Evolutionary conservation across 1,140 invertebrate species (phyloP).

Genomic region (Brachionus asplanchnoidis): DNA sequence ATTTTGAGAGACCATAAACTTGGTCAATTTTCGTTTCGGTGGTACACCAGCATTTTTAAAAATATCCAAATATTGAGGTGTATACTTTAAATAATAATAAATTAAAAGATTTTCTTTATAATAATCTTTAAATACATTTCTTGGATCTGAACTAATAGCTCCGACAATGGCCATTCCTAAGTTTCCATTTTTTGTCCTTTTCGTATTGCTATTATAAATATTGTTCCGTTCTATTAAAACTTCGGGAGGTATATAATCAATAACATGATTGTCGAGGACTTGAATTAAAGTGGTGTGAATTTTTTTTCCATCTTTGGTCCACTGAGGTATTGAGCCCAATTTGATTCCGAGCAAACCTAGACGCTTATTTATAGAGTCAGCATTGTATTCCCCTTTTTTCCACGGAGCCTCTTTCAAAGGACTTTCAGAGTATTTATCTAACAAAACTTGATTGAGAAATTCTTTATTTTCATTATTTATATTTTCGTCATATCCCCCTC

Average conservation of each 20-base stretch:
- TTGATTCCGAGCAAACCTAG: conserved; percentile 83
- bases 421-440: conserved; percentile 62
- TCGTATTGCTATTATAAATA: conserved; percentile 53
- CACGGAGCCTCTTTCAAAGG: conserved; percentile 62
- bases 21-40: conserved; percentile 74
- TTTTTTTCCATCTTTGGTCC: conserved; percentile 77
- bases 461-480: conserved; percentile 73
- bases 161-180: conserved; percentile 76
- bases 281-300: conserved; percentile 76
- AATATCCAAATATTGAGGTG: conserved; percentile 78
- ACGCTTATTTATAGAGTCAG: conserved; percentile 58
- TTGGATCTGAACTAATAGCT: conserved; percentile 79
- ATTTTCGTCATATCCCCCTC: conserved; percentile 60
- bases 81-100: conserved; percentile 61
- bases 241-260: conserved; percentile 81
- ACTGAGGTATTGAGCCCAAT: conserved; percentile 85
- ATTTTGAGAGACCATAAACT: conserved; percentile 80
- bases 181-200: conserved; percentile 45
- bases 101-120: not conserved
- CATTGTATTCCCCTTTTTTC: conserved; percentile 63
- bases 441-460: conserved; percentile 73
- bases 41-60: conserved; percentile 79
- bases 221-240: conserved; percentile 59
- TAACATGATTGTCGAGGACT: conserved; percentile 89
- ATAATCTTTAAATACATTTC: conserved; percentile 56